Evolutionary conservation across 92 coral and sea anemone genomes (phyloP).

Genomic region (Isaurus tuberculatus): DNA sequence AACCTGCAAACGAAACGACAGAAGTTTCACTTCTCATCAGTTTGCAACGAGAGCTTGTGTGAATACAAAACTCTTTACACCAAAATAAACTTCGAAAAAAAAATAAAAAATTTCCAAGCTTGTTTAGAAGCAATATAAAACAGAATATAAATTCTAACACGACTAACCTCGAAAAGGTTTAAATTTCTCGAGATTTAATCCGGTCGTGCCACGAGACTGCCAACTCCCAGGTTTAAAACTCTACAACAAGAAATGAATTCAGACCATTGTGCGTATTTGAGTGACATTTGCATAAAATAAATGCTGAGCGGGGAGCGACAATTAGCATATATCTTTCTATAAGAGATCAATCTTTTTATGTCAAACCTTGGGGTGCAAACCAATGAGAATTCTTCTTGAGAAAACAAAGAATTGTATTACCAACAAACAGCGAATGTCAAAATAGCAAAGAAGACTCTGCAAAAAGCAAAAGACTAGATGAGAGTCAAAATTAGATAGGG

Average conservation of each 20-base stretch:
- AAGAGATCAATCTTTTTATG: slow-evolving; percentile 42
- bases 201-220: background rate
- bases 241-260: slow-evolving; percentile 31
- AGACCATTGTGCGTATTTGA: slow-evolving; percentile 6
- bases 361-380: slow-evolving; percentile 5
- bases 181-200: background rate
- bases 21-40: background rate
- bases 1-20: background rate
- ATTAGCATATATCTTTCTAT: slow-evolving; percentile 45
- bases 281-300: slow-evolving; percentile 40
- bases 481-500: background rate
- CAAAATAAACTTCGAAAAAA: slow-evolving; percentile 25
- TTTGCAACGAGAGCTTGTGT: background rate
- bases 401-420: slow-evolving; percentile 21
- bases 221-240: slow-evolving; percentile 26
- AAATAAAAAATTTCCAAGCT: background rate
- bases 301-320: background rate
- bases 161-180: background rate
- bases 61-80: slow-evolving; percentile 1
- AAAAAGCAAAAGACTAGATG: background rate
- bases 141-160: background rate
- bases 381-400: slow-evolving; percentile 34
- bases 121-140: background rate
- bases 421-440: background rate
- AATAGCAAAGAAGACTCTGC: background rate